phyloP scores from a whole-genome alignment of 2,113 vertebrate species.

The Dolichallabes microphthalmus region DNA sequence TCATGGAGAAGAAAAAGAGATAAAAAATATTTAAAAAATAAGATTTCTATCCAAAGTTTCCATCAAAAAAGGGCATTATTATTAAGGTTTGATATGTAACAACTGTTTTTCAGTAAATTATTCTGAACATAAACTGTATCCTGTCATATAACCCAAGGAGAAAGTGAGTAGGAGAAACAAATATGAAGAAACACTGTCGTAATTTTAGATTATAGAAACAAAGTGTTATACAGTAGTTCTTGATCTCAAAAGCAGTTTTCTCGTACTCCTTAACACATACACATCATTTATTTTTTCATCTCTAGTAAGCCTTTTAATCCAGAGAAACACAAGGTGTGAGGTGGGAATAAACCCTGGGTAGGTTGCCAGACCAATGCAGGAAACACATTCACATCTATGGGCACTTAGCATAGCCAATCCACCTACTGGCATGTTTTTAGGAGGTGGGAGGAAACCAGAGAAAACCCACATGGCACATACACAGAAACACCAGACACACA shows the following conservation, averaged over 20 bases:
- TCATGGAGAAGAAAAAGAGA: not conserved
- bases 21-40: not conserved
- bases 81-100: not conserved
- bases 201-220: not conserved
- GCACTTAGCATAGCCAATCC: not conserved
- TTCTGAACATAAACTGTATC: not conserved
- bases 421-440: not conserved
- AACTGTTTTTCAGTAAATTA: not conserved
- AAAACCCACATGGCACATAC: not conserved
- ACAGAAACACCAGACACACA: not conserved
- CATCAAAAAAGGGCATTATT: not conserved
- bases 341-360: not conserved
- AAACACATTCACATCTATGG: not conserved
- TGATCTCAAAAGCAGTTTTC: constrained; percentile 12
- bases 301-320: not conserved
- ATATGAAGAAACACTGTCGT: not conserved
- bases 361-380: not conserved
- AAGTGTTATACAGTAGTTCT: not conserved
- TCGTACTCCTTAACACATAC: not conserved
- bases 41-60: not conserved
- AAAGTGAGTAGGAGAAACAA: not conserved
- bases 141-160: not conserved
- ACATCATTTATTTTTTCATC: not conserved
- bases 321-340: not conserved
- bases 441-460: not conserved